phyloP scores from a whole-genome alignment of 1,140 invertebrate genomes.

The Drosophila athabasca region DNA sequence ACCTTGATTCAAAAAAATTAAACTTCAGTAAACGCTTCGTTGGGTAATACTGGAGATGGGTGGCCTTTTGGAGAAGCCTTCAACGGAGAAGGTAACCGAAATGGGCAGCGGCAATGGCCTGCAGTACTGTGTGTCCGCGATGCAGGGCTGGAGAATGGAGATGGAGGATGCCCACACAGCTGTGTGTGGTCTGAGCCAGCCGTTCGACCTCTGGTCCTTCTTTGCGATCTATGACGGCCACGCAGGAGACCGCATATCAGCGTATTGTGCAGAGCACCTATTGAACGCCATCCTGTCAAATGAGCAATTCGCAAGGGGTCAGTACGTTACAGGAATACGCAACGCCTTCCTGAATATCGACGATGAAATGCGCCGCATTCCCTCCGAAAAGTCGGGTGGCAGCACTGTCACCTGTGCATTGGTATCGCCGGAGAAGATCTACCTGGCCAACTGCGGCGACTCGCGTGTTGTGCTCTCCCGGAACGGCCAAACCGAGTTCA shows the following conservation, averaged over 20 bases:
- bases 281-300: background rate
- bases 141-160: conserved; percentile 26
- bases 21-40: too few relatives aligned
- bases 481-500: background rate
- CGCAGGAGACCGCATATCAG: conserved; percentile 4
- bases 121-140: conserved; percentile 22
- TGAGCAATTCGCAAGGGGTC: background rate
- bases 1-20: too few relatives aligned
- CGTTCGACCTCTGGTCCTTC: conserved; percentile 1
- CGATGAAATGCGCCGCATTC: conserved; percentile 1
- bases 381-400: background rate
- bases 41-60: conserved; percentile 4
- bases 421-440: conserved; percentile 15
- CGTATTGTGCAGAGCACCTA: conserved; percentile 13
- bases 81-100: conserved; percentile 11
- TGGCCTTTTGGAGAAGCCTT: conserved; percentile 17
- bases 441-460: conserved; percentile 29
- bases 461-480: conserved; percentile 16
- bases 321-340: background rate
- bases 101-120: conserved; percentile 22
- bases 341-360: conserved; percentile 21
- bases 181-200: background rate
- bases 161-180: conserved; percentile 30
- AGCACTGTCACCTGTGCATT: conserved; percentile 21
- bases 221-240: conserved; percentile 34